A percentile compares a stretch with the other conserved stretches of the same genome.
These are phyloP conservation scores for Atta cephalotes DNA, from an alignment of 1,140 invertebrate genomes.

Conservation along the genomic window DNA sequence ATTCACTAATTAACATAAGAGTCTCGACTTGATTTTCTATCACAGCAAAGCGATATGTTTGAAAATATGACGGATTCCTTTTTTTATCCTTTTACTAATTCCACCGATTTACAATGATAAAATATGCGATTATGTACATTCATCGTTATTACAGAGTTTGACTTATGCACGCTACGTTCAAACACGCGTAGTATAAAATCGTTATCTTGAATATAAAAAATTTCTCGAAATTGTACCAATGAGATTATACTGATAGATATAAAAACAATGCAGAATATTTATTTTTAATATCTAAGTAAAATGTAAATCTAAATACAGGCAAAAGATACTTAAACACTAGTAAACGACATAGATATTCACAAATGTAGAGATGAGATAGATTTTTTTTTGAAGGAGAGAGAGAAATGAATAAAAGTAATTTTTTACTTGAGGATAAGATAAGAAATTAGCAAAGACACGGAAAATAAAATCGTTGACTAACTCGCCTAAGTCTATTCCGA, in stretches of 20 bases:
- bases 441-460: background rate
- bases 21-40: background rate
- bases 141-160: background rate
- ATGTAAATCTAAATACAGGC: background rate
- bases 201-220: background rate
- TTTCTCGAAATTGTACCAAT: background rate
- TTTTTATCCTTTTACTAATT: background rate
- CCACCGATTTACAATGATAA: background rate
- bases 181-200: background rate
- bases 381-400: no score
- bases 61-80: background rate
- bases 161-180: background rate
- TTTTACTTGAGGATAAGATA: background rate
- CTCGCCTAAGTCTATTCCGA: background rate
- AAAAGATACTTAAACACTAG: background rate
- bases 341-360: background rate
- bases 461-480: background rate
- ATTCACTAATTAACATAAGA: conserved; percentile 32
- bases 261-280: background rate
- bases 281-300: background rate
- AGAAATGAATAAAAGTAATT: background rate
- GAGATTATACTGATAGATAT: no score
- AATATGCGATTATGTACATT: background rate
- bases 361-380: background rate
- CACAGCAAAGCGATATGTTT: background rate